A percentile compares a stretch with the other conserved stretches of the same genome.
Evolutionary conservation across 2,888 invertebrate genomes (phyloP).

Genomic region (Lasiommata megera): DNA sequence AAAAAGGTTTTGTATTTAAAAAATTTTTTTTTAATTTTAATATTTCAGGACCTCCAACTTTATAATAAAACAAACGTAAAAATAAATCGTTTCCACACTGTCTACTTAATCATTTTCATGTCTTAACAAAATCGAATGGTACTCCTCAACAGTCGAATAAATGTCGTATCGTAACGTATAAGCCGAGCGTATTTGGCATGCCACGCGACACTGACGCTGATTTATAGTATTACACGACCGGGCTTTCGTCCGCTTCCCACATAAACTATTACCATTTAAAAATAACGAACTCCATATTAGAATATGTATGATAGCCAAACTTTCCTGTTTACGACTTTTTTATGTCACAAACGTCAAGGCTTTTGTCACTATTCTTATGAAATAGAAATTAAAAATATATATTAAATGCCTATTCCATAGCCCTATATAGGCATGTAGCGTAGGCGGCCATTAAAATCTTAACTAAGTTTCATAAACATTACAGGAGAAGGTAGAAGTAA

Average conservation of each 20-base stretch:
- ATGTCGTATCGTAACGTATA: conserved; percentile 7
- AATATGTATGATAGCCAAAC: conserved; percentile 19
- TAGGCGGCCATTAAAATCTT: not conserved
- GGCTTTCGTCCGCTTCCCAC: conserved; percentile 31
- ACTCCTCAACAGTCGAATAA: not conserved
- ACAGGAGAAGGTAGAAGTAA: too few relatives aligned
- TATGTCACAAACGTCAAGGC: not conserved
- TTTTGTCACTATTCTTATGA: too few relatives aligned
- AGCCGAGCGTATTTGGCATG: conserved; percentile 39
- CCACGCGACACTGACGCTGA: conserved; percentile 39
- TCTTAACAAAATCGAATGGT: too few relatives aligned
- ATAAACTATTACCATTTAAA: conserved; percentile 35
- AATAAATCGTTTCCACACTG: too few relatives aligned
- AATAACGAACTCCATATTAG: conserved; percentile 33
- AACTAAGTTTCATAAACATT: too few relatives aligned
- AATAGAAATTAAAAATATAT: too few relatives aligned
- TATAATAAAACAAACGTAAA: too few relatives aligned
- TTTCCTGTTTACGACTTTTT: not conserved
- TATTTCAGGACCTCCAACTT: too few relatives aligned
- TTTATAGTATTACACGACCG: conserved; percentile 35
- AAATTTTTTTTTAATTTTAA: too few relatives aligned
- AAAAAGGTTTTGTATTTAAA: too few relatives aligned
- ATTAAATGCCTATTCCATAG: too few relatives aligned
- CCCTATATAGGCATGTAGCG: not conserved
- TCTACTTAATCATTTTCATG: too few relatives aligned